phyloP scores from a whole-genome alignment of 2,113 vertebrate genomes.

The Sebastes schlegelii region DNA sequence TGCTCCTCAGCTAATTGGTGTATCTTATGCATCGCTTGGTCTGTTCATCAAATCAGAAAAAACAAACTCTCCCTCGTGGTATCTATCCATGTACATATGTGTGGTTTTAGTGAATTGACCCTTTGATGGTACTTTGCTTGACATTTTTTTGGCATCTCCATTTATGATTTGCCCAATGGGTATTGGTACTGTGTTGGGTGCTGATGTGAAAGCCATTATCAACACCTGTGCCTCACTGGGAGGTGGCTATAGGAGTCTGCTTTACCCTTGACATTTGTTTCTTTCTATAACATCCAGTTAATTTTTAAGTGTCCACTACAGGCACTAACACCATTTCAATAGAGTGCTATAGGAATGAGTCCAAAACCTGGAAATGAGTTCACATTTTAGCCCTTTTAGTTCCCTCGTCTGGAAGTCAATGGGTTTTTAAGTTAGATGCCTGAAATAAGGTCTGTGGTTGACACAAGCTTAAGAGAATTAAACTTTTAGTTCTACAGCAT shows the following conservation, averaged over 20 bases:
- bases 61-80: not conserved
- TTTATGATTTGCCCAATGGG: slow-evolving; percentile 16
- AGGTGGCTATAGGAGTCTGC: not conserved
- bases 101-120: slow-evolving; percentile 21
- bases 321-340: slow-evolving; percentile 10
- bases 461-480: too few relatives aligned
- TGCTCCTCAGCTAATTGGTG: slow-evolving; percentile 22
- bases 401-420: too few relatives aligned
- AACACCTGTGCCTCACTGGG: slow-evolving; percentile 20
- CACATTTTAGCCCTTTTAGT: too few relatives aligned
- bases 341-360: too few relatives aligned
- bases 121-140: not conserved
- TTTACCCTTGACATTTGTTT: not conserved
- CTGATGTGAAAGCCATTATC: slow-evolving; percentile 15
- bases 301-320: not conserved
- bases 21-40: slow-evolving; percentile 12
- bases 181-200: not conserved
- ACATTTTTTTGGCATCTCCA: slow-evolving; percentile 16
- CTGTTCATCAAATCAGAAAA: slow-evolving; percentile 27
- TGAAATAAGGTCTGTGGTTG: too few relatives aligned
- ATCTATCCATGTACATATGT: not conserved
- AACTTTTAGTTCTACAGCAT: too few relatives aligned
- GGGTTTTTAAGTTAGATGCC: too few relatives aligned
- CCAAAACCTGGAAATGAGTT: too few relatives aligned
- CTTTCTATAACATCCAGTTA: not conserved